phyloP scores from a whole-genome alignment of 2,888 invertebrate genomes.

The Syritta pipiens region DNA sequence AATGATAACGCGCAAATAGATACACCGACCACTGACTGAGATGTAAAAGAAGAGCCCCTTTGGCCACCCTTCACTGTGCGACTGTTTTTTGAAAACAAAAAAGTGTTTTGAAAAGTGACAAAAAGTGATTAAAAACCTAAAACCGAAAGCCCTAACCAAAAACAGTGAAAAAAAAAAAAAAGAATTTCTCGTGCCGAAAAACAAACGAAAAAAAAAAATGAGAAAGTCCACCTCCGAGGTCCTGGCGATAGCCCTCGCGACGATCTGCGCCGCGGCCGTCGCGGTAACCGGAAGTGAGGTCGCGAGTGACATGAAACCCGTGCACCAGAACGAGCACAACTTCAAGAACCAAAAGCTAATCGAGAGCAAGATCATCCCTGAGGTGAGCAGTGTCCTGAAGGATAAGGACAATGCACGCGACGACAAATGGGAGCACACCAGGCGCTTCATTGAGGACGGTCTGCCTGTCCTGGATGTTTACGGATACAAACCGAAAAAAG shows the following conservation, averaged over 20 bases:
- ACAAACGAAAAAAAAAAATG: conserved; percentile 40
- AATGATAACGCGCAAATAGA: conserved; percentile 59
- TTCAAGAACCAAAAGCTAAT: conserved; percentile 77
- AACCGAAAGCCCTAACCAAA: too few relatives aligned
- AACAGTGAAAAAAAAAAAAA: background rate
- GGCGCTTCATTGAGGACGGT: conserved; percentile 77
- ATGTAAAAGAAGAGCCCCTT: conserved; percentile 42
- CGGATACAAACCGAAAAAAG: conserved; percentile 76
- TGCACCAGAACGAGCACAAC: conserved; percentile 75
- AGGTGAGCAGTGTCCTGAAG: conserved; percentile 70
- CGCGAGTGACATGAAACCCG: conserved; percentile 53
- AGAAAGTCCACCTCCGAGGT: conserved; percentile 57
- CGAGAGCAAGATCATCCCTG: conserved; percentile 77
- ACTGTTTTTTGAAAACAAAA: conserved; percentile 5
- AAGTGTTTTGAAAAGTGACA: conserved; percentile 3
- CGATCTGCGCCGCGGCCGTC: conserved; percentile 28
- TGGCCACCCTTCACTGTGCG: conserved; percentile 2
- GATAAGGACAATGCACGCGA: conserved; percentile 72
- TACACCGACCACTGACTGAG: conserved; percentile 37
- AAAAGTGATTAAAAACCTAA: too few relatives aligned
- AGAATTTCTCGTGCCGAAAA: conserved; percentile 6
- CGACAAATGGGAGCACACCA: conserved; percentile 77
- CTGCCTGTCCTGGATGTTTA: conserved; percentile 77
- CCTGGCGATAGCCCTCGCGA: conserved; percentile 41
- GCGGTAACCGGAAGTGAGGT: conserved; percentile 66